Conservation (phyloP, 2,888 invertebrate genomes). For the Ichneumoninae sp. region DNA sequence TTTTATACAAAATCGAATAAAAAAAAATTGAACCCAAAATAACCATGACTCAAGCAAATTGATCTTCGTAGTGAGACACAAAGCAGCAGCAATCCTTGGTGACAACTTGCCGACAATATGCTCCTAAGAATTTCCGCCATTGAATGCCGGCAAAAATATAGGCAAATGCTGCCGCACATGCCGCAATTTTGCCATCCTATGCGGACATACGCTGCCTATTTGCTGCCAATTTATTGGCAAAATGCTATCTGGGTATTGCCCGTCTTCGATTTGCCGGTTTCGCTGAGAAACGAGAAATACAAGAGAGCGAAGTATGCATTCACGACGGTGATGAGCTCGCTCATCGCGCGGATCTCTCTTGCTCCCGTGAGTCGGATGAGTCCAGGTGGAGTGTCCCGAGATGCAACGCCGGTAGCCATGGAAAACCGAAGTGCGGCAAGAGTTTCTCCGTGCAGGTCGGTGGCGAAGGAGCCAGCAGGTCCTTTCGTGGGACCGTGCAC, state of each 20-base stretch:
- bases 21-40: too few relatives aligned
- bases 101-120: too few relatives aligned
- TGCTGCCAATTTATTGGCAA: too few relatives aligned
- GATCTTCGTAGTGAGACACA: too few relatives aligned
- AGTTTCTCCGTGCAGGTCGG: constrained; percentile 46
- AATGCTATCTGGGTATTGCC: background rate
- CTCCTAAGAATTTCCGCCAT: too few relatives aligned
- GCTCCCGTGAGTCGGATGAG: background rate
- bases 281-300: constrained; percentile 28
- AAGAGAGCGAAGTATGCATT: constrained; percentile 15
- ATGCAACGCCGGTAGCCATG: constrained; percentile 50
- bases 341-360: background rate
- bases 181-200: too few relatives aligned
- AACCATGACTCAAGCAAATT: too few relatives aligned
- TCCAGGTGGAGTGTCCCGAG: constrained; percentile 8
- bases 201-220: too few relatives aligned
- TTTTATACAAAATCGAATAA: background rate
- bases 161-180: too few relatives aligned
- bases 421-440: constrained; percentile 50
- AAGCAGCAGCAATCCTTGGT: too few relatives aligned
- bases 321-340: background rate
- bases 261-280: constrained; percentile 41
- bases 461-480: constrained; percentile 44
- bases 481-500: constrained; percentile 63
- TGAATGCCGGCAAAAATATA: too few relatives aligned